Base-by-base conservation (phyloP, 2,113 vertebrate species). In the Semicossyphus pulcher region DNA sequence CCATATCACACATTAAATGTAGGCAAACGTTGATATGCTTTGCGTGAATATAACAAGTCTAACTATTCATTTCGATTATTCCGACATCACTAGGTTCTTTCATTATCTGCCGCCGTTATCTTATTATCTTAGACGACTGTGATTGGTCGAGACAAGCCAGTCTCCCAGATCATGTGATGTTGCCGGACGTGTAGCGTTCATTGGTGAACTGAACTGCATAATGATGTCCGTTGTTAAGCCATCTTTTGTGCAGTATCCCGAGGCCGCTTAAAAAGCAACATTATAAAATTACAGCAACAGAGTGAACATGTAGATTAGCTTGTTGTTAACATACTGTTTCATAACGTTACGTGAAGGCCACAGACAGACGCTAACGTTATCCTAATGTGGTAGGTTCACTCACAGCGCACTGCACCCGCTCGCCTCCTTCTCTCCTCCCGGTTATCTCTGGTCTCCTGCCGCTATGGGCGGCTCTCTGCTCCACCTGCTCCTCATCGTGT, bases 81-180 rank as follows among this genome's bases (percentile, higher is more conserved):
- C n/a, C n/a, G n/a, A n/a, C n/a, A n/a, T n/a, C n/a, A n/a, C n/a
- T n/a, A n/a, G n/a, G n/a, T n/a, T n/a, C n/a, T 32, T 32, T 32
- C 31, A 9, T 1, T 10, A 16, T 48, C 7, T 15, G 20, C 52
- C 25, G 60, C 21, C 0, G 11, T n/a, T n/a, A n/a, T n/a, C n/a
- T n/a, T n/a, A 1, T 2, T 28, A 21, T 21, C 10, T 10, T 5
- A 5, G 26, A 7, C 14, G 10, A 20, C 53, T 49, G 29, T 76
- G 78, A 88, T 89, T 88, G 86, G 86, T 66, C 23, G 7, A 60
- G n/a, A 42, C 2, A 0, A 8, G 4, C 3, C 16, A 6, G 2
- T 15, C 7, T 10, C 20, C 44, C 2, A 0, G 16, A 15, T 80
- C 82, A 88, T 82, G 72, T 85, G 72, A 82, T 85, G 57, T 89